Percentiles rank a stretch among this genome's conserved stretches.
phyloP scores from a whole-genome alignment of 2,113 vertebrate genomes.

The Chloebia gouldiae region DNA sequence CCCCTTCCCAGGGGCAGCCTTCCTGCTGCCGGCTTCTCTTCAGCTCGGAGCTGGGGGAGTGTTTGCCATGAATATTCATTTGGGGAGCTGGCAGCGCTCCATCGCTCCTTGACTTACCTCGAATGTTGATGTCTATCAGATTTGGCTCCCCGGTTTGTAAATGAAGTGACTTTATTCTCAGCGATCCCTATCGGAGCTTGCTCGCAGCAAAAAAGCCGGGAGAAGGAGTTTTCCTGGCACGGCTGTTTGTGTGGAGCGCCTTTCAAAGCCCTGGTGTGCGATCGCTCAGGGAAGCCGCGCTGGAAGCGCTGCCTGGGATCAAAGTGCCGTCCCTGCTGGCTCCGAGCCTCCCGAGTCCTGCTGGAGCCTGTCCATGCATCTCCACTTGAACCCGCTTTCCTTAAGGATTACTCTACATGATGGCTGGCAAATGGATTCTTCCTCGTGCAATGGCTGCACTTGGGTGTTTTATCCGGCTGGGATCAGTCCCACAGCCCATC shows the following conservation, averaged over 20 bases:
- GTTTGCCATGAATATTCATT: slow-evolving; percentile 16
- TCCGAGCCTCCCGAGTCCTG: not conserved
- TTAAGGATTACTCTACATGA: not conserved
- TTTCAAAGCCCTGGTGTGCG: not conserved
- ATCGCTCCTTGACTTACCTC: not conserved
- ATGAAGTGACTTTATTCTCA: not conserved
- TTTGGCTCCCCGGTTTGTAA: not conserved
- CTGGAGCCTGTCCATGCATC: not conserved
- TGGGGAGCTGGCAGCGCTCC: not conserved
- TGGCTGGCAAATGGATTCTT: not conserved
- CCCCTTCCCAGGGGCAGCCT: slow-evolving; percentile 36
- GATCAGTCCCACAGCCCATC: not conserved
- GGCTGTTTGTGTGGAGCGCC: accelerated
- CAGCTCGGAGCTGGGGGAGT: not conserved
- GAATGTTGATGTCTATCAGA: not conserved
- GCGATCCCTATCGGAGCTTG: not conserved
- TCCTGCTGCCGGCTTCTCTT: slow-evolving; percentile 6
- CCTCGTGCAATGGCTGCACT: not conserved
- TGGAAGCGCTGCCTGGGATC: not conserved
- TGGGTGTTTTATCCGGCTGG: not conserved
- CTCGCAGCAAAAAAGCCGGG: not conserved
- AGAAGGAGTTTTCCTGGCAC: not conserved
- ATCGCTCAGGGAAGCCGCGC: not conserved
- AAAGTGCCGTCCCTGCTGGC: not conserved
- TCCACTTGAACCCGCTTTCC: not conserved